Conservation (phyloP, 2,888 invertebrate species). For the Erpobdella octoculata region DNA sequence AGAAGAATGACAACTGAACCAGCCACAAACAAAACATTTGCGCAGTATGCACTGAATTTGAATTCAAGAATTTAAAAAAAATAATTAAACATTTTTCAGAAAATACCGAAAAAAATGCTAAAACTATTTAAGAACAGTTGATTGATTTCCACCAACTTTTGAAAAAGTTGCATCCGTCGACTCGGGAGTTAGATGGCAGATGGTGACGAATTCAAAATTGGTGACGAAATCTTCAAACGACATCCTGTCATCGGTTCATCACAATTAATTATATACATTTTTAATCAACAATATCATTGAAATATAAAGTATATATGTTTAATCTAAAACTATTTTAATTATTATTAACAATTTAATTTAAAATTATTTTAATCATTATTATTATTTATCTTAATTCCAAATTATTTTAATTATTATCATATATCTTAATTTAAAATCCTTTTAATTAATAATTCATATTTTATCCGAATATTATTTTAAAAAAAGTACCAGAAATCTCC, state of each 20-base stretch:
- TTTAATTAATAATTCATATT: no score
- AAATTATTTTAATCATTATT: not conserved
- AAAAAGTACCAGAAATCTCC: slow-evolving; percentile 80
- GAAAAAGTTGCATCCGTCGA: not conserved
- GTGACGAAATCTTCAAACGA: slow-evolving; percentile 73
- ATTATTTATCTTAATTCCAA: not conserved
- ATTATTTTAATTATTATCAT: no score
- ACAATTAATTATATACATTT: not conserved
- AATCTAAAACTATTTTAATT: not conserved
- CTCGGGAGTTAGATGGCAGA: slow-evolving; percentile 82
- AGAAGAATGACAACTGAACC: no score
- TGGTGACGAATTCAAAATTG: slow-evolving; percentile 81
- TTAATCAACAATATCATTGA: not conserved
- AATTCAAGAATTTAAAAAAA: no score
- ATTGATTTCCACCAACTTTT: not conserved
- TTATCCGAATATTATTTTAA: no score
- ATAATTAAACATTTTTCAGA: not conserved
- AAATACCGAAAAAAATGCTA: not conserved
- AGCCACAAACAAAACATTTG: no score
- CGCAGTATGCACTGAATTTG: no score
- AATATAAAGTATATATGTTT: not conserved
- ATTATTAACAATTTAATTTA: not conserved
- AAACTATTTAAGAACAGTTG: not conserved
- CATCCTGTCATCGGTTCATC: slow-evolving; percentile 56
- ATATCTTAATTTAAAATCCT: no score